Base-by-base conservation (phyloP, 2,888 invertebrate species). In the Gari tellinella region DNA sequence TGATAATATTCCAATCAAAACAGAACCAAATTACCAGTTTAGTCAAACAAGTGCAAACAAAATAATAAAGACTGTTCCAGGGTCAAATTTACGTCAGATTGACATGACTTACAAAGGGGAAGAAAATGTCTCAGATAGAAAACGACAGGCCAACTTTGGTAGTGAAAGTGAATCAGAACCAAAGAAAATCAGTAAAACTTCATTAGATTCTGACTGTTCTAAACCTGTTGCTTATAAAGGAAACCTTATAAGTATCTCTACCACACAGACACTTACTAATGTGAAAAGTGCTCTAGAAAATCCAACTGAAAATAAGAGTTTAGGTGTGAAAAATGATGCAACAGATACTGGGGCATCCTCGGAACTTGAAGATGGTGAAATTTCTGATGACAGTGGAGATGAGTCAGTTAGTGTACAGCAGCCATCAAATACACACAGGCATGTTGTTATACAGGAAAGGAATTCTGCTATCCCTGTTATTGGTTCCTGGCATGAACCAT, bases 331-430 rank as follows among this genome's bases (percentile, higher is more conserved):
- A 25, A 41, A 8, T 10, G 31, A 21, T 23, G 41, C 25, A 17
- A 10, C 17, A 17, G 53, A 55, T 1, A 53, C 62, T 31, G 63
- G 40, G 21, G 57, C 31, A 17, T 60, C 55, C 19, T 76, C 76
- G n/a, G 78, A 73, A 14, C 51, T 73, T 17, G 78, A 78, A 56
- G 78, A 78, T 51, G 78, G 78, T 21, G 78, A 78, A 61, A 68
- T 69, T 15, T 67, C 70, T n/a, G 78, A 78, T 31, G 78, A 78
- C 61, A 25, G 31, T 17, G 49, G 51, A 4, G 43, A 45, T 23
- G 61, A 69, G 4, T 10, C 31, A 4, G 4, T 31, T 4, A 31
- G 4, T 7, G 31, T 31, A 7, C 31, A 31, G 31, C 31, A 31
- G 31, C 31, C 31, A 31, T 4, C 5, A 4, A 31, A 31, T 7